These are phyloP conservation scores for Leptinotarsa rubiginosa DNA, from an alignment of 2,888 invertebrate genomes.

Conservation along the genomic window DNA sequence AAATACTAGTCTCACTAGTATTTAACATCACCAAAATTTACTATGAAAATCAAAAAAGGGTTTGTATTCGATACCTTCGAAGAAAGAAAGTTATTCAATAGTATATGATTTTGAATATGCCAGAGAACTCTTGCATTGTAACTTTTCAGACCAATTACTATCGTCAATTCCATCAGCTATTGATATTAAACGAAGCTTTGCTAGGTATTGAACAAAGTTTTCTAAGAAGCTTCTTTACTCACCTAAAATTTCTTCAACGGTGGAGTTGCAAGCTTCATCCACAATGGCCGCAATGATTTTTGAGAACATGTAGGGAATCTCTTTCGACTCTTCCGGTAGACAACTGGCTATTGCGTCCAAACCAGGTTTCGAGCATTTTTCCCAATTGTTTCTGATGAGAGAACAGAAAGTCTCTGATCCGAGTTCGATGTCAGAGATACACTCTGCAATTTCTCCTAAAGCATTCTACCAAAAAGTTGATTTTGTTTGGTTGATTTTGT, in stretches of 20 bases:
- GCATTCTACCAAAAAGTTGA: conserved; percentile 29
- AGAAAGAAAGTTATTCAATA: no score
- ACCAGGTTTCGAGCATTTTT: conserved; percentile 41
- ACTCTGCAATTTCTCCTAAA: conserved; percentile 22
- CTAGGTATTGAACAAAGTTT: no score
- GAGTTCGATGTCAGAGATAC: conserved; percentile 38
- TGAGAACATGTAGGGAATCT: conserved; percentile 27
- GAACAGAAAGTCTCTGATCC: conserved; percentile 45
- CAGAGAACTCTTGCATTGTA: no score
- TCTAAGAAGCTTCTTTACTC: conserved; percentile 12
- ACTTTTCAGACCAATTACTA: no score
- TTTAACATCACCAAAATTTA: no score
- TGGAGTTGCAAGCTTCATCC: conserved; percentile 43
- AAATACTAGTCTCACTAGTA: no score
- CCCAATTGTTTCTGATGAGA: conserved; percentile 38
- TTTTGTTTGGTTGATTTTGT: no score
- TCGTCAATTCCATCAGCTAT: no score
- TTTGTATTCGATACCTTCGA: no score
- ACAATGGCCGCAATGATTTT: conserved; percentile 38
- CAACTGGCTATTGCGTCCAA: conserved; percentile 37
- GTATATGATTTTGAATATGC: no score
- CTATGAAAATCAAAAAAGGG: no score
- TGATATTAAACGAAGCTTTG: no score
- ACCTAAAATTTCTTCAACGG: conserved; percentile 45
- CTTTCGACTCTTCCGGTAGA: conserved; percentile 42